Percentiles rank a stretch among this genome's conserved stretches.
These are phyloP conservation scores for Pinna nobilis DNA, from an alignment of 1,140 invertebrate species.

Conservation along the genomic window DNA sequence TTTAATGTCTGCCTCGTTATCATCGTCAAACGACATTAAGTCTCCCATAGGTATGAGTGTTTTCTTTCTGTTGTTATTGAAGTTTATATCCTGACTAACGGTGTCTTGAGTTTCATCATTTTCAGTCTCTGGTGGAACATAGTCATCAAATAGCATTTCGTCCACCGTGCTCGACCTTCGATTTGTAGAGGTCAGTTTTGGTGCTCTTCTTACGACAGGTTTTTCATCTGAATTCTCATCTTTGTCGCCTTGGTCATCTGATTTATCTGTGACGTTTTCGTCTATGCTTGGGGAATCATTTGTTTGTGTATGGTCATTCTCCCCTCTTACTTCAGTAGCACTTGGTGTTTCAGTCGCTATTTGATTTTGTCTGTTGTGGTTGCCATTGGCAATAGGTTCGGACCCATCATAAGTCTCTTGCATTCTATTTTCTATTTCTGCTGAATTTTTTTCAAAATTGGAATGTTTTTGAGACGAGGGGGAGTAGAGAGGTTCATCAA, in stretches of 20 bases:
- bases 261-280: too few species aligned
- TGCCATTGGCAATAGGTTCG: too few species aligned
- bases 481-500: slow-evolving; percentile 68
- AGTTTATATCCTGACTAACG: slow-evolving; percentile 13
- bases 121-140: slow-evolving; percentile 52
- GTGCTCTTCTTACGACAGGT: slow-evolving; percentile 47
- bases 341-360: too few species aligned
- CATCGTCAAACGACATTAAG: slow-evolving; percentile 68
- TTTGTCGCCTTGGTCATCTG: slow-evolving; percentile 8
- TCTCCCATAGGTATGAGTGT: slow-evolving; percentile 59
- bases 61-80: slow-evolving; percentile 39
- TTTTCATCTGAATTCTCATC: not conserved
- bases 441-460: not conserved
- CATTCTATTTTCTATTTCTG: not conserved
- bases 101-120: slow-evolving; percentile 32
- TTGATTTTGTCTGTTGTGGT: too few species aligned
- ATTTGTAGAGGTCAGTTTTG: slow-evolving; percentile 58
- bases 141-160: slow-evolving; percentile 72
- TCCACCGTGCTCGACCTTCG: slow-evolving; percentile 69
- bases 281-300: too few species aligned
- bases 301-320: too few species aligned
- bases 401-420: too few species aligned
- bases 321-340: too few species aligned
- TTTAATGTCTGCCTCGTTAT: slow-evolving; percentile 39
- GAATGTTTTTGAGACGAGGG: slow-evolving; percentile 31